These are phyloP conservation scores for Leptoteleia sp. DNA, from an alignment of 1,140 invertebrate species.

Conservation along the genomic window DNA sequence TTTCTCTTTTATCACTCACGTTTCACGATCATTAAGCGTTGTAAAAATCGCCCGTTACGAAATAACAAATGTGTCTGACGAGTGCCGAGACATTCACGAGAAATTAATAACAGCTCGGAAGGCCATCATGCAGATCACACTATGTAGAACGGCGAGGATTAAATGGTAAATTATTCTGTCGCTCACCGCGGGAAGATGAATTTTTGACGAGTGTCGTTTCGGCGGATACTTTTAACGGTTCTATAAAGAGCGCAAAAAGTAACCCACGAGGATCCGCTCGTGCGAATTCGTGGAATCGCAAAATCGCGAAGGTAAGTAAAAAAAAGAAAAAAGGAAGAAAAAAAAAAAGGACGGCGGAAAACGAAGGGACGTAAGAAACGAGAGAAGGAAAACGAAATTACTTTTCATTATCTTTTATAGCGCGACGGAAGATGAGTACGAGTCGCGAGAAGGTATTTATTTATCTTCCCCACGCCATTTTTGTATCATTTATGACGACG, in stretches of 20 bases:
- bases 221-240: slow-evolving; percentile 1
- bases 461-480: slow-evolving; percentile 24
- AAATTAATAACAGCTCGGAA: slow-evolving; percentile 42
- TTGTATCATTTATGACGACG: slow-evolving; percentile 28
- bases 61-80: slow-evolving; percentile 34
- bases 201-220: slow-evolving; percentile 25
- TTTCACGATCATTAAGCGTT: slow-evolving; percentile 31
- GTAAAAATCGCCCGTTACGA: slow-evolving; percentile 40
- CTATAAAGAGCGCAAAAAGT: slow-evolving; percentile 20
- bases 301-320: too few species aligned
- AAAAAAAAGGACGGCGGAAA: slow-evolving; percentile 22
- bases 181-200: slow-evolving; percentile 17
- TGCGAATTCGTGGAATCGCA: slow-evolving; percentile 10
- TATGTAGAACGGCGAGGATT: slow-evolving; percentile 13
- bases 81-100: slow-evolving; percentile 28
- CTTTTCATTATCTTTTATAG: slow-evolving; percentile 56
- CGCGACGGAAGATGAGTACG: slow-evolving; percentile 25
- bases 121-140: slow-evolving; percentile 37
- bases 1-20: slow-evolving; percentile 13
- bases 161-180: slow-evolving; percentile 40
- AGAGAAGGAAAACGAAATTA: slow-evolving; percentile 31
- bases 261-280: neutral
- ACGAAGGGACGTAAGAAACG: slow-evolving; percentile 12
- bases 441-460: slow-evolving; percentile 19
- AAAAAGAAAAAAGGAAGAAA: too few species aligned